Base-by-base conservation (phyloP, 2,113 vertebrate genomes). In the Raphicerus campestris region DNA sequence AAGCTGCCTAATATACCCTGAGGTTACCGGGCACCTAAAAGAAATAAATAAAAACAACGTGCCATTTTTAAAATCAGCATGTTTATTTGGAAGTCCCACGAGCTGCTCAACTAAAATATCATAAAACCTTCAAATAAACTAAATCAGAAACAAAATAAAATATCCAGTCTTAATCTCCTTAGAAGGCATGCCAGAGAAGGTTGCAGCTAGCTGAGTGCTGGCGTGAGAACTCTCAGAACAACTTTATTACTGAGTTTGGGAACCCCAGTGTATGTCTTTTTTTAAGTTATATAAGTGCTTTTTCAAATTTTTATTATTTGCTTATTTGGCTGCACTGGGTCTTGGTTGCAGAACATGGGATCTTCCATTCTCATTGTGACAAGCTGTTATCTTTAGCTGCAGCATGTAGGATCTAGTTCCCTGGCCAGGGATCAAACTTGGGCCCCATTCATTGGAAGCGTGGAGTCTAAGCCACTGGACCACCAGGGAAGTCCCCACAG, bases 101-200 rank as follows among this genome's bases (percentile, higher is more conserved):
- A 97, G 89, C 91, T 85, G 84, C 83, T 97, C 97, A 93, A 97
- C 94, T 86, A 96, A 97, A 95, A 97, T 89, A 97, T 97, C 98
- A 97, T 98, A 98, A 98, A 98, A 96, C 97, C 89, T 98, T 96
- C 98, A 98, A 97, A 98, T 97, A 97, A 98, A 98, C 92, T 89
- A 97, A 96, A 96, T 97, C 66, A 80, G 97, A 98, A 98, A 98
- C 96, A 96, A 96, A 97, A 96, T 88, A 97, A 96, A 83, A 97
- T 94, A 97, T 97, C 94, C 93, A 15, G 95, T 95, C 92, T 77
- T 97, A 96, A 96, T 98, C 91, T 97, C 98, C 97, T 98, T 98
- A 98, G 97, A 97, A 97, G 97, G 96, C 93, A 97, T 95, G 56
- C 85, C 51, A 81, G 83, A 94, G 94, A 91, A 35, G 92, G 55